Conservation (phyloP, 2,113 vertebrate genomes). For the Pygoscelis antarcticus region DNA sequence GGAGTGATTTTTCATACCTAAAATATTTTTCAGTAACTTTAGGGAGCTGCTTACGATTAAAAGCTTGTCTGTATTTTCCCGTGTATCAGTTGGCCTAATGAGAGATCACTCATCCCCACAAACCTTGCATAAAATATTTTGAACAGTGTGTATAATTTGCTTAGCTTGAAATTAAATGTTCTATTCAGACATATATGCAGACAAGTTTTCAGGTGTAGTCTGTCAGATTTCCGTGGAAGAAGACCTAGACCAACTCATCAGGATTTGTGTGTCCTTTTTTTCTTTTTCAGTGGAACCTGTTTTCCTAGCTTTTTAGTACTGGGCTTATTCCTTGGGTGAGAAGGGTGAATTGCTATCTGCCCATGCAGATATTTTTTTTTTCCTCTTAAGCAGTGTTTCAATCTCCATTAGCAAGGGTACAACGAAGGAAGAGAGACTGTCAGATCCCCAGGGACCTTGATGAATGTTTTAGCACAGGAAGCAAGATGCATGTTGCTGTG, state of each 20-base stretch:
- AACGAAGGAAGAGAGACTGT: background rate
- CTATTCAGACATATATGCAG: background rate
- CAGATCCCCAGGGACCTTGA: slow-evolving; percentile 14
- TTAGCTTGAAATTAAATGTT: background rate
- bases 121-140: background rate
- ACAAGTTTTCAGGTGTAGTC: background rate
- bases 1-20: background rate
- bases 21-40: background rate
- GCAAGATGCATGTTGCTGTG: slow-evolving; percentile 66
- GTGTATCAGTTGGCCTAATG: background rate
- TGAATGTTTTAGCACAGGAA: slow-evolving; percentile 72
- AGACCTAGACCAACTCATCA: background rate
- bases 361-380: background rate
- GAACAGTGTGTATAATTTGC: background rate
- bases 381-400: background rate
- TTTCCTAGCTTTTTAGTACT: background rate
- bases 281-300: background rate
- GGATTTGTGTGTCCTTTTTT: background rate
- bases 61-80: background rate
- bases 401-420: background rate
- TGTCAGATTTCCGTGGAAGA: background rate
- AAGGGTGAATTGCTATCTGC: background rate
- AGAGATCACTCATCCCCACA: background rate
- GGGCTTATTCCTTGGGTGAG: background rate
- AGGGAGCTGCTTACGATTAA: background rate